A percentile compares a stretch with the other conserved stretches of the same genome.
Evolutionary conservation across 2,888 invertebrate species (phyloP).

Genomic region (Eupithecia exiguata): DNA sequence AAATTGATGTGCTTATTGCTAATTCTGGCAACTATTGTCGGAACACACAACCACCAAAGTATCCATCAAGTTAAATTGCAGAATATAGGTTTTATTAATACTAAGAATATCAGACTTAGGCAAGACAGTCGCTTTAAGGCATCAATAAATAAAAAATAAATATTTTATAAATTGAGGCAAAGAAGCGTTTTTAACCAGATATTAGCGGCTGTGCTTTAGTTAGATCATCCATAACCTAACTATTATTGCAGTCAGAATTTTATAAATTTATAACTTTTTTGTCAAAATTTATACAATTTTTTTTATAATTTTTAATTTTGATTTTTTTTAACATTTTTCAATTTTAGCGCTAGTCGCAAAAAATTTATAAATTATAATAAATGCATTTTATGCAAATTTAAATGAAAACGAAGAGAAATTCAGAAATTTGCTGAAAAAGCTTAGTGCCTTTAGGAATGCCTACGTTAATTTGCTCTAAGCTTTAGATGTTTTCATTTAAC

Average conservation of each 20-base stretch:
- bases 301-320: no score
- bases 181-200: background rate
- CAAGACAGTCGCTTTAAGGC: conserved; percentile 39
- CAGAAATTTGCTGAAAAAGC: background rate
- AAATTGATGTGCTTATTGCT: background rate
- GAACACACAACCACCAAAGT: conserved; percentile 5
- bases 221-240: background rate
- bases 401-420: background rate
- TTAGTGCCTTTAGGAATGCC: background rate
- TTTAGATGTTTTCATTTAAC: background rate
- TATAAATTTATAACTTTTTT: background rate
- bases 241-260: background rate
- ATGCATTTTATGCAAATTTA: background rate
- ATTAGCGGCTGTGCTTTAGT: background rate
- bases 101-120: conserved; percentile 40
- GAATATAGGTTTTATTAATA: conserved; percentile 8
- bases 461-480: background rate
- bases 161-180: conserved; percentile 21
- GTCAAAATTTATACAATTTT: no score
- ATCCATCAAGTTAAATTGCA: background rate
- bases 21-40: background rate
- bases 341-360: background rate
- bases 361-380: background rate
- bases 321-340: background rate
- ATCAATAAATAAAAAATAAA: conserved; percentile 19